Base-by-base conservation (phyloP, 1,140 invertebrate genomes). In the Wasmannia auropunctata region DNA sequence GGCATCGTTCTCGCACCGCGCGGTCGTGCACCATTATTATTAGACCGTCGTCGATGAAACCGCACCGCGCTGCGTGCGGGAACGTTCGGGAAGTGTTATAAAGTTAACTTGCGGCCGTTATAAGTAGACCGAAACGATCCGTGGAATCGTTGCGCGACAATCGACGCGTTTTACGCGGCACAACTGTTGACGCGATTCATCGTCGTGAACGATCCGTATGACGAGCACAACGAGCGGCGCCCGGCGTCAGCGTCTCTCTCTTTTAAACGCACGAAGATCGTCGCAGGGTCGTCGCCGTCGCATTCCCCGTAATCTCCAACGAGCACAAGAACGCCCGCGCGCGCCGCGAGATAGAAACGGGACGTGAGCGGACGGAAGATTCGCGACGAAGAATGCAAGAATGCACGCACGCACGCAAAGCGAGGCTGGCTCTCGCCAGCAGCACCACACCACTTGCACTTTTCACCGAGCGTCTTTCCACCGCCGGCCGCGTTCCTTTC, bases 361-460 rank as follows among this genome's bases (percentile, higher is more conserved):
- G 11, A 28, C 11, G 56, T 1, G 11, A 28, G 25, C n/a, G 62
- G n/a, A 65, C 34, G 34, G 62, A 40, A 40, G 31, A 60, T 58
- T 19, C 51, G n/a, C 34, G 77, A 70, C 5, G 43, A 56, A 3
- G n/a, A 54, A 54, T 34, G 60, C 40, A 69, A 25, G 43, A 43
- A 75, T 43, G 25, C 54, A 86, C n/a, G 22, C 51, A 56, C 51
- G 56, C 54, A 70, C 79, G 56, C 69, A 54, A 89, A 72, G 31
- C 76, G 77, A 54, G n/a, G n/a, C n/a, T 72, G 58, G 72, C 11
- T 37, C 28, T 34, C 70, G 31, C n/a, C 43, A 19, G 22, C n/a
- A 4, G 11, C n/a, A 11, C 51, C 40, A 85, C 51, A 85, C 75
- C 88, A 90, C 89, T 90, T 90, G 81, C 89, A 90, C 89, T 90